These are phyloP conservation scores for Calosoma granatense DNA, from an alignment of 1,140 invertebrate genomes.

Conservation along the genomic window DNA sequence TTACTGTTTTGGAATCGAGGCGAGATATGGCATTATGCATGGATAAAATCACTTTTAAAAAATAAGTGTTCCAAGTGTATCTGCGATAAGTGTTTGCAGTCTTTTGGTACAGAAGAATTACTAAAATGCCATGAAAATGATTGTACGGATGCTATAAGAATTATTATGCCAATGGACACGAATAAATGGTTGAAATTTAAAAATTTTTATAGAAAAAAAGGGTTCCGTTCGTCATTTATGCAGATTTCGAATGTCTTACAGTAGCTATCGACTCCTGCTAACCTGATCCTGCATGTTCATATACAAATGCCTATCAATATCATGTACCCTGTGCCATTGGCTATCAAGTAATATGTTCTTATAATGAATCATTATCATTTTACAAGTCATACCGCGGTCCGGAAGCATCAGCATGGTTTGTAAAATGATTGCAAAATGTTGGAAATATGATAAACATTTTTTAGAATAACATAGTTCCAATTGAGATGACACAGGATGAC, in stretches of 20 bases:
- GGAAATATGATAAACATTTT: background rate
- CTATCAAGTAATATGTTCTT: background rate
- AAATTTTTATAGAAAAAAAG: background rate
- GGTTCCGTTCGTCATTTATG: too few species aligned
- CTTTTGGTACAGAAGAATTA: too few species aligned
- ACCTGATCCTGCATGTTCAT: background rate
- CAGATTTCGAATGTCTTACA: too few species aligned
- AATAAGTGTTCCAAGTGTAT: too few species aligned
- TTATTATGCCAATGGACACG: background rate
- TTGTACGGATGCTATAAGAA: too few species aligned
- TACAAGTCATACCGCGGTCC: too few species aligned
- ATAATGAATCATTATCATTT: background rate
- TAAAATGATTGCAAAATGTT: background rate
- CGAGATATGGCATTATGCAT: too few species aligned
- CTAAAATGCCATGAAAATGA: too few species aligned
- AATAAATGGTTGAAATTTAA: background rate
- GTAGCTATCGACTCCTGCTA: background rate
- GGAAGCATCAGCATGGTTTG: background rate
- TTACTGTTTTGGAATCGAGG: too few species aligned
- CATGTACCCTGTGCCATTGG: too few species aligned
- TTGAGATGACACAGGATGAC: background rate
- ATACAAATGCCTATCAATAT: background rate
- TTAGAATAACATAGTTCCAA: background rate
- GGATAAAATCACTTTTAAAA: too few species aligned
- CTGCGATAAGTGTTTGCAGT: too few species aligned